phyloP scores from a whole-genome alignment of 1,140 invertebrate species.

The Leptinotarsa defecta region DNA sequence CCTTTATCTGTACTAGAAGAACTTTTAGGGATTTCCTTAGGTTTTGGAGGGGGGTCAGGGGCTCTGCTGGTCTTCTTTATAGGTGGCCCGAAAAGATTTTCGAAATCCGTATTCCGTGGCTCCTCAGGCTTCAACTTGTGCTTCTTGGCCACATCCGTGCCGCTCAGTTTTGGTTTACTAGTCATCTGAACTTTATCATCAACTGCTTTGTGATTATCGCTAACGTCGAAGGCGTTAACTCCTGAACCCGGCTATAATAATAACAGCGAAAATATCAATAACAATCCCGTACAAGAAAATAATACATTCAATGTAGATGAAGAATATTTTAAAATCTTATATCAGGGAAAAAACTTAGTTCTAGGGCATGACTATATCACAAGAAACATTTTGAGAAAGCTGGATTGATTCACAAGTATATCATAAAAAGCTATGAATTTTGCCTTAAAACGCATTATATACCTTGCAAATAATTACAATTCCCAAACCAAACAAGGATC shows the following conservation, averaged over 20 bases:
- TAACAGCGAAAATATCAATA: too few species aligned
- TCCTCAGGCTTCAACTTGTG: conserved; percentile 68
- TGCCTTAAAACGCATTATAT: too few species aligned
- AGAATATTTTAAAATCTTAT: too few species aligned
- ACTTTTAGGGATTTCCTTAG: conserved; percentile 35
- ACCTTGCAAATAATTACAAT: too few species aligned
- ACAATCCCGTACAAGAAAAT: too few species aligned
- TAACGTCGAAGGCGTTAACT: conserved; percentile 15
- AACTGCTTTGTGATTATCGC: conserved; percentile 33
- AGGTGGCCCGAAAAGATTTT: conserved; percentile 78
- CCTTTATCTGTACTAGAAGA: conserved; percentile 14
- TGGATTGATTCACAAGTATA: too few species aligned
- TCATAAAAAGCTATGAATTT: too few species aligned
- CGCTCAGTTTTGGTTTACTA: conserved; percentile 72
- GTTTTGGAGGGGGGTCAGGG: conserved; percentile 59
- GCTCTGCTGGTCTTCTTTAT: conserved; percentile 72
- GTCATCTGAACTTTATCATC: conserved; percentile 60
- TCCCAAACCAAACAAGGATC: too few species aligned
- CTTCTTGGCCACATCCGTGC: conserved; percentile 63
- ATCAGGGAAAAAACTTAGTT: too few species aligned
- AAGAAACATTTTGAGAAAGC: too few species aligned
- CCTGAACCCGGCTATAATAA: conserved; percentile 38
- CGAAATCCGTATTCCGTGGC: conserved; percentile 67
- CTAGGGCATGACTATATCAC: too few species aligned
- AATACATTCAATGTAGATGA: too few species aligned